A percentile compares a stretch with the other conserved stretches of the same genome.
These are phyloP conservation scores for Philypnodon macrostomus DNA, from an alignment of 2,797 vertebrate species.

Conservation along the genomic window DNA sequence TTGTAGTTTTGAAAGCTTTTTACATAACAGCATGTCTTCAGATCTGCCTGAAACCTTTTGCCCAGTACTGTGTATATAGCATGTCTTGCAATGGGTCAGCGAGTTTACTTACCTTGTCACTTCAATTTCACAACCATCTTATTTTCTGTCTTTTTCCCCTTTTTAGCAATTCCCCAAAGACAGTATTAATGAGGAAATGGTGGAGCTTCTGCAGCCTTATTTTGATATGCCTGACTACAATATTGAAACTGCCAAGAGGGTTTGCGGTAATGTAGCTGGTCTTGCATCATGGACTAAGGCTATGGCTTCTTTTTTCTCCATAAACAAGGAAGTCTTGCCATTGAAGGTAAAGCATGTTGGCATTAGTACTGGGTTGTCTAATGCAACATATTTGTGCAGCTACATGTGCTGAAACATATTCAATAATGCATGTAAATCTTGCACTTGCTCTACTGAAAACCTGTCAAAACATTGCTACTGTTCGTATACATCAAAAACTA, in stretches of 20 bases:
- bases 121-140: background rate
- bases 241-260: constrained; percentile 91
- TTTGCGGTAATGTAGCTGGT: constrained; percentile 93
- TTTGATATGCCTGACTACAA: constrained; percentile 94
- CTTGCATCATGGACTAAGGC: constrained; percentile 97
- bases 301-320: constrained; percentile 93
- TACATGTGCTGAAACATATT: background rate
- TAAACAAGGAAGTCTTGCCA: constrained; percentile 96
- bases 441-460: too few species aligned
- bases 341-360: constrained; percentile 81
- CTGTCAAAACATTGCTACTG: too few species aligned
- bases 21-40: too few species aligned
- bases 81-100: background rate
- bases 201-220: constrained; percentile 91
- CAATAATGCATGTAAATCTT: background rate
- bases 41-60: too few species aligned
- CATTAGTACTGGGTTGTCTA: too few species aligned
- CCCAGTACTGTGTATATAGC: too few species aligned
- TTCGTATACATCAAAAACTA: too few species aligned
- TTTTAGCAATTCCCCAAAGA: constrained; percentile 96
- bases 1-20: too few species aligned
- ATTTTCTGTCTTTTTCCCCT: constrained; percentile 8
- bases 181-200: constrained; percentile 90
- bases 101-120: background rate
- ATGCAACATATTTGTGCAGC: background rate